A percentile compares a stretch with the other conserved stretches of the same genome.
phyloP scores from a whole-genome alignment of 2,888 invertebrate genomes.

The Scelioninae gen. 1 region DNA sequence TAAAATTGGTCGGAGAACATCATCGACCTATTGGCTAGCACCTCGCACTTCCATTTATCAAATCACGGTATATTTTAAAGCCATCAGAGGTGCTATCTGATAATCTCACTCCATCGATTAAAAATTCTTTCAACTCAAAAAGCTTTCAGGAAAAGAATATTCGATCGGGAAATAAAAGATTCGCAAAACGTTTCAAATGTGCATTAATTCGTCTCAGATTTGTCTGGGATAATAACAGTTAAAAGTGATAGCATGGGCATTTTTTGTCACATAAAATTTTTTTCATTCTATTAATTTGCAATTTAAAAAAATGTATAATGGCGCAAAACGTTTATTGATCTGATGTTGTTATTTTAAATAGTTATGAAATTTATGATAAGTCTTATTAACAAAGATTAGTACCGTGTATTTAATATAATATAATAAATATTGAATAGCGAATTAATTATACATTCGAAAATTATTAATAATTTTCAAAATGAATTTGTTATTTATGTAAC shows the following conservation, averaged over 20 bases:
- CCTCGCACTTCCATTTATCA: slow-evolving; percentile 50
- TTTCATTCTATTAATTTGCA: no score
- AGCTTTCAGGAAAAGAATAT: slow-evolving; percentile 40
- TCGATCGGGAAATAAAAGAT: slow-evolving; percentile 40
- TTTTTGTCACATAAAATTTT: not conserved
- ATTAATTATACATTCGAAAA: no score
- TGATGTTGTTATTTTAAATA: no score
- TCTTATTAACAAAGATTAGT: no score
- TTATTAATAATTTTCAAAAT: no score
- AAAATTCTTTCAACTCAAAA: slow-evolving; percentile 53
- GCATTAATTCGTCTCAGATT: slow-evolving; percentile 11
- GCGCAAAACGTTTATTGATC: no score
- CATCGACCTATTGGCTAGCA: slow-evolving; percentile 10
- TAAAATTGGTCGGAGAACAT: slow-evolving; percentile 9
- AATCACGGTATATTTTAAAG: slow-evolving; percentile 48
- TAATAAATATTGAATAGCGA: no score
- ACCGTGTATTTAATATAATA: no score
- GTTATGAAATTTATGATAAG: no score
- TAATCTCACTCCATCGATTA: slow-evolving; percentile 53
- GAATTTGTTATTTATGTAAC: no score
- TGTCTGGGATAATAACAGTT: not conserved
- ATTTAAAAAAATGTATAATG: no score
- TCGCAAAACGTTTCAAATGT: slow-evolving; percentile 29
- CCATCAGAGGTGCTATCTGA: slow-evolving; percentile 45
- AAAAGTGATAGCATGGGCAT: not conserved